Conservation (phyloP, 1,140 invertebrate genomes). For the Ostrea edulis region DNA sequence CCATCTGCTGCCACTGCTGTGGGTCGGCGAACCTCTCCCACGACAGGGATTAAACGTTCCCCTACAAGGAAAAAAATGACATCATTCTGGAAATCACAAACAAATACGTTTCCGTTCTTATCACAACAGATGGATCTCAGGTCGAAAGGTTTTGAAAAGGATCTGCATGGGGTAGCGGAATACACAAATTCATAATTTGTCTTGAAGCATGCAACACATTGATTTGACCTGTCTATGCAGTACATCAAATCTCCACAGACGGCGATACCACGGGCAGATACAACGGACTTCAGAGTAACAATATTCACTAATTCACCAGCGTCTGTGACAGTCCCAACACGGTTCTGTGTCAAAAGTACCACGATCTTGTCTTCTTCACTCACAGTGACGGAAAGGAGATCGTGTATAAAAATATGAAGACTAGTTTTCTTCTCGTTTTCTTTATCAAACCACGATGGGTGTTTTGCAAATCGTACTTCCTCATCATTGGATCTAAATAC, state of each 20-base stretch:
- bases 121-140: not conserved
- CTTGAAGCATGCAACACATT: not conserved
- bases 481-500: not conserved
- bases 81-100: not conserved
- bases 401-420: not conserved
- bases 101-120: not conserved
- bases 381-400: not conserved
- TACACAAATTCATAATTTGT: not conserved
- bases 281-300: not conserved
- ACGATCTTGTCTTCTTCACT: not conserved
- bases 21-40: not conserved
- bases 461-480: not conserved
- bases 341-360: not conserved
- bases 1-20: not conserved
- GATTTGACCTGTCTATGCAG: not conserved
- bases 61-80: not conserved
- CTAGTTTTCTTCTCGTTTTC: not conserved
- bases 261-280: not conserved
- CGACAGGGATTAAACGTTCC: not conserved
- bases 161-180: not conserved
- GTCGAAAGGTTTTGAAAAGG: not conserved
- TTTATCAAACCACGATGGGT: not conserved
- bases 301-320: not conserved
- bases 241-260: not conserved
- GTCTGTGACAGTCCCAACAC: not conserved